phyloP scores from a whole-genome alignment of 2,888 invertebrate genomes.

The Macrophya annulata region DNA sequence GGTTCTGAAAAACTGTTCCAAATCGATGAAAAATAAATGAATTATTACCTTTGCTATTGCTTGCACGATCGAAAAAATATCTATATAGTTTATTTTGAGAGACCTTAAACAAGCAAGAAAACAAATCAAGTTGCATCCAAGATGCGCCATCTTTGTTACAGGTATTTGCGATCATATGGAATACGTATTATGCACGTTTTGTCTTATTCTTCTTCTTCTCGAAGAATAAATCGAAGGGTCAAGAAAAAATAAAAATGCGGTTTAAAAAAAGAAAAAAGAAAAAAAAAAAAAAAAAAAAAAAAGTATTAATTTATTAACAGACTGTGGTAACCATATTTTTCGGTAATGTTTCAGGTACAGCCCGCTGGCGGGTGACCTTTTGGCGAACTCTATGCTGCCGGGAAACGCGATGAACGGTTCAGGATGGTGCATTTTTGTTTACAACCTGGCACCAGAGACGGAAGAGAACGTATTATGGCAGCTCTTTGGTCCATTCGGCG shows the following conservation, averaged over 20 bases:
- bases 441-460: conserved; percentile 97
- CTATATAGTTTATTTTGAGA: not conserved
- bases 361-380: conserved; percentile 92
- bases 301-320: conserved; percentile 26
- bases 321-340: conserved; percentile 76
- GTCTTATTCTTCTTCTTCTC: no score
- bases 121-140: not conserved
- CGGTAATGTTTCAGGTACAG: conserved; percentile 85
- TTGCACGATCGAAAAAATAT: conserved; percentile 37
- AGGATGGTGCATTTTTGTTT: conserved; percentile 97
- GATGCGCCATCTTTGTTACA: not conserved
- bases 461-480: conserved; percentile 98
- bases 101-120: not conserved
- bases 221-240: not conserved
- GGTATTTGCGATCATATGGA: not conserved
- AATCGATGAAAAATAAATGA: not conserved
- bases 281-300: conserved; percentile 6
- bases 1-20: not conserved
- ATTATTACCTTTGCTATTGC: conserved; percentile 37
- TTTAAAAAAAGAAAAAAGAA: not conserved
- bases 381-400: conserved; percentile 88
- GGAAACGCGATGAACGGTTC: conserved; percentile 86
- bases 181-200: not conserved
- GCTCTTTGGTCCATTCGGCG: conserved; percentile 96
- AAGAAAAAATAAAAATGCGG: not conserved